Percentiles rank a stretch among this genome's conserved stretches.
Evolutionary conservation across 1,140 invertebrate genomes (phyloP).

Genomic region (Brachionus rubens): DNA sequence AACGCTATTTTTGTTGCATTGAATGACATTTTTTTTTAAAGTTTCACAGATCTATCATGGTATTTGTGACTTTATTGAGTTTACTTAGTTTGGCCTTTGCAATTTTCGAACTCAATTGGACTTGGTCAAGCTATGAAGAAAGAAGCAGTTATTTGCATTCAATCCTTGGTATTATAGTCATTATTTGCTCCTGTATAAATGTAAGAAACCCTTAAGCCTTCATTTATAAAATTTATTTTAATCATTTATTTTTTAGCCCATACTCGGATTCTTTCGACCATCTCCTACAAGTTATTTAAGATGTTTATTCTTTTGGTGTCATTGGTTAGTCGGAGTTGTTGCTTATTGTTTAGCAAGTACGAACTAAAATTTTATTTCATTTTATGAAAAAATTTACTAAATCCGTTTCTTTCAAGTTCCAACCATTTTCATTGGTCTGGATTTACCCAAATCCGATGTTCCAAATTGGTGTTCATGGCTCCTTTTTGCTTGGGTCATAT

Average conservation of each 20-base stretch:
- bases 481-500: conserved; percentile 43
- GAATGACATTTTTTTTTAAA: background rate
- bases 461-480: conserved; percentile 43
- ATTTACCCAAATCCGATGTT: conserved; percentile 3
- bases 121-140: conserved; percentile 7
- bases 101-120: conserved; percentile 39
- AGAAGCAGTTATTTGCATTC: conserved; percentile 35
- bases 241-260: background rate
- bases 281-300: conserved; percentile 10
- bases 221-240: conserved; percentile 11
- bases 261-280: conserved; percentile 32
- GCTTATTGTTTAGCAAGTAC: conserved; percentile 46
- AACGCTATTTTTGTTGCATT: background rate
- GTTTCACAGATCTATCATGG: conserved; percentile 32
- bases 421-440: conserved; percentile 46
- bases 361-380: background rate
- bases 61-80: conserved; percentile 32
- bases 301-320: conserved; percentile 44
- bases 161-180: conserved; percentile 34
- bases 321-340: conserved; percentile 37
- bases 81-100: conserved; percentile 25
- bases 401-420: conserved; percentile 11
- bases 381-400: background rate
- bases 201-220: too few species aligned
- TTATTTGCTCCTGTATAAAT: conserved; percentile 35